These are phyloP conservation scores for Oreocharis arfaki DNA, from an alignment of 2,113 vertebrate species.

Conservation along the genomic window DNA sequence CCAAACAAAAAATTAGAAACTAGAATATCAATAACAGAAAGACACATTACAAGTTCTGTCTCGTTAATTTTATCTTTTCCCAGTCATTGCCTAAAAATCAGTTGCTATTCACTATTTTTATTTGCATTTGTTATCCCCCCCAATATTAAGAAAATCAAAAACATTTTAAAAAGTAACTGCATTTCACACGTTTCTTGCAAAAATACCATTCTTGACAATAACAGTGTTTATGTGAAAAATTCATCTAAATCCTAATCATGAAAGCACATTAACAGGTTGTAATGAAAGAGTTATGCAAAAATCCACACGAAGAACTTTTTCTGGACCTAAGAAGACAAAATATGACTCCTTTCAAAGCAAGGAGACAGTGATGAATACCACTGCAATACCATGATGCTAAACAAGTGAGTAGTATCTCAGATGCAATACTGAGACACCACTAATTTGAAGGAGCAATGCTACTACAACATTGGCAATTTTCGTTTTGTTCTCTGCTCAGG, in stretches of 20 bases:
- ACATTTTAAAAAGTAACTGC: neutral
- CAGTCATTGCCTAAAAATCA: neutral
- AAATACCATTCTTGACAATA: neutral
- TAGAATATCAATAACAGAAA: neutral
- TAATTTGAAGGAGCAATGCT: neutral
- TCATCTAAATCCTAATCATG: neutral
- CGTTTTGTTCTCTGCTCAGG: neutral
- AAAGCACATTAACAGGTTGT: neutral
- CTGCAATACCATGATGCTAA: neutral
- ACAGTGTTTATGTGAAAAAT: neutral
- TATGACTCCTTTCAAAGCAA: neutral
- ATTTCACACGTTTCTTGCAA: neutral
- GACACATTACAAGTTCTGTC: neutral
- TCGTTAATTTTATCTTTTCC: neutral
- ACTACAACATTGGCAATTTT: neutral
- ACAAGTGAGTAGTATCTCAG: no score
- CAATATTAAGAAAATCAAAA: neutral
- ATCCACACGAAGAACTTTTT: neutral
- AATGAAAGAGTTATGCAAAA: neutral
- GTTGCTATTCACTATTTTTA: neutral
- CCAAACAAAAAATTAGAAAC: neutral
- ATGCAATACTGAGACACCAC: neutral
- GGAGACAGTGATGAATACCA: neutral
- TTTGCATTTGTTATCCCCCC: rapidly evolving
- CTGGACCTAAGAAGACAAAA: neutral